A percentile compares a stretch with the other conserved stretches of the same genome.
Conservation (phyloP, 2,888 invertebrate species). For the Encarsia formosa region DNA sequence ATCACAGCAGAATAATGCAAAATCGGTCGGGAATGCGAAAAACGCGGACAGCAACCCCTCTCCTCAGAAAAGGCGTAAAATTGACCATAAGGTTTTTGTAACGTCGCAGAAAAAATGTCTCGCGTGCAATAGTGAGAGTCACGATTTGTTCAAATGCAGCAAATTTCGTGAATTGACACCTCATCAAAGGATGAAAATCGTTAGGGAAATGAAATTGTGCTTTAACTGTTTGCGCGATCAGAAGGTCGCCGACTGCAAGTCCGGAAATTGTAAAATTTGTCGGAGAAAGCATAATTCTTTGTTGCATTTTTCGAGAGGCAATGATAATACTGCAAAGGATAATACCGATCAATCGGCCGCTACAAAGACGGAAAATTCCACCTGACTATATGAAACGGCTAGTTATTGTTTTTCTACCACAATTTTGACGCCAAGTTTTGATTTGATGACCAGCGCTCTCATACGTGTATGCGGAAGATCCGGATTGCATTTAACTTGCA, state of each 20-base stretch:
- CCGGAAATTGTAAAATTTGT: too few species aligned
- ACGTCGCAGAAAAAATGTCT: background rate
- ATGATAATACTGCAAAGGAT: too few species aligned
- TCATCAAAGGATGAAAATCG: slow-evolving; percentile 2
- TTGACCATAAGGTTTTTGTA: background rate
- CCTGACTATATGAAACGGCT: too few species aligned
- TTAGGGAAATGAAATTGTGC: background rate
- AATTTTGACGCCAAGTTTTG: background rate
- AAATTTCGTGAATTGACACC: slow-evolving; percentile 8
- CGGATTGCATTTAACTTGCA: background rate
- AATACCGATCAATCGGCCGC: too few species aligned
- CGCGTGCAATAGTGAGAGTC: background rate
- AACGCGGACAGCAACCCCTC: too few species aligned
- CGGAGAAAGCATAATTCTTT: too few species aligned
- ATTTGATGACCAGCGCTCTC: background rate
- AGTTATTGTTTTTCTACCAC: background rate
- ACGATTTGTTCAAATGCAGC: slow-evolving; percentile 16
- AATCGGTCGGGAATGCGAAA: background rate
- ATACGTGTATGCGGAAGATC: background rate
- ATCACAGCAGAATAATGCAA: slow-evolving; percentile 4
- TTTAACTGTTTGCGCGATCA: background rate
- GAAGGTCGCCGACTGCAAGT: background rate
- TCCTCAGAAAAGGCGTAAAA: background rate
- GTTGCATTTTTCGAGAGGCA: background rate
- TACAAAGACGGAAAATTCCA: too few species aligned